These are phyloP conservation scores for Calyptomena viridis DNA, from an alignment of 2,113 vertebrate genomes.

Conservation along the genomic window DNA sequence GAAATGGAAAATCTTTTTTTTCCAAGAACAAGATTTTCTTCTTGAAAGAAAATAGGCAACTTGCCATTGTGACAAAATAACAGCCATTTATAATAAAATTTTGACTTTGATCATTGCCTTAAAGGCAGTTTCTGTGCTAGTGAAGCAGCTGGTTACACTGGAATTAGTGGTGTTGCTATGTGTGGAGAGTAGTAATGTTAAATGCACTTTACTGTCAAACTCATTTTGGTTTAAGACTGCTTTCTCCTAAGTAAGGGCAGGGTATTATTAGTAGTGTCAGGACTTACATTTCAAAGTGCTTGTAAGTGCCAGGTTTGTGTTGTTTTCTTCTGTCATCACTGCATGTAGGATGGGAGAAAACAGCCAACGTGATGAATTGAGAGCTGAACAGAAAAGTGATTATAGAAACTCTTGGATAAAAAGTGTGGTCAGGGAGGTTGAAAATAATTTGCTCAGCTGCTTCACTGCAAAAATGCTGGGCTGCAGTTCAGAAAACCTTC, in stretches of 20 bases:
- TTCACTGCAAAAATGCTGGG: slow-evolving; percentile 12
- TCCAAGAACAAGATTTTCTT: slow-evolving; percentile 19
- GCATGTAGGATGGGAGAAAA: slow-evolving; percentile 7
- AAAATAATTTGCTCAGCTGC: neutral
- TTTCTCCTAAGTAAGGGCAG: slow-evolving; percentile 17
- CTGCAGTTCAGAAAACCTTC: slow-evolving; percentile 13
- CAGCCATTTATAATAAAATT: slow-evolving; percentile 9
- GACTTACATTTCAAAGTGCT: slow-evolving; percentile 7
- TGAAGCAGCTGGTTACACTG: slow-evolving; percentile 10
- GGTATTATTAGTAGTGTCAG: slow-evolving; percentile 3
- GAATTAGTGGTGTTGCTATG: neutral
- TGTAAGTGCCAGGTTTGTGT: slow-evolving; percentile 2
- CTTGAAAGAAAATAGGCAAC: slow-evolving; percentile 27
- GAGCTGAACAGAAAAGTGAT: slow-evolving; percentile 15
- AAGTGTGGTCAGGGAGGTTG: neutral
- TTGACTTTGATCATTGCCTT: slow-evolving; percentile 18
- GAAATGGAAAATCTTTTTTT: slow-evolving; percentile 23
- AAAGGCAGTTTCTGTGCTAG: slow-evolving; percentile 7
- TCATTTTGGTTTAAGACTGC: neutral
- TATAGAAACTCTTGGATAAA: slow-evolving; percentile 29
- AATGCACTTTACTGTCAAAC: slow-evolving; percentile 2
- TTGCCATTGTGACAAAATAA: slow-evolving; percentile 30
- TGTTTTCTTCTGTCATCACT: slow-evolving; percentile 57
- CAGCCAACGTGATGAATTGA: neutral
- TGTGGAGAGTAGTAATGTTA: slow-evolving; percentile 12